A percentile compares a stretch with the other conserved stretches of the same genome.
Conservation (phyloP, 2,113 vertebrate species). For the Noturus placidus region DNA sequence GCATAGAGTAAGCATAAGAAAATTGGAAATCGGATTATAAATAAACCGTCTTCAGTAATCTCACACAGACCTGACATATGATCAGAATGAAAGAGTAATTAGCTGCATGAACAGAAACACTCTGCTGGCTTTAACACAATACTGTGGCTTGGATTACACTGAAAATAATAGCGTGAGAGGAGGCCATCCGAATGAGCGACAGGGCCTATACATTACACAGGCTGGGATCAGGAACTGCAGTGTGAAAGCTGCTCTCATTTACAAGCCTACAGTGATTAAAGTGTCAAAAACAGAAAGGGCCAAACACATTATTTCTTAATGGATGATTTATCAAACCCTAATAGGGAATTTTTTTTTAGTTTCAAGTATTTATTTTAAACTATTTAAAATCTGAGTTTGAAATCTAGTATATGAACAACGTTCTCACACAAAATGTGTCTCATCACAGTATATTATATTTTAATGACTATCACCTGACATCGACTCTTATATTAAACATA, state of each 20-base stretch:
- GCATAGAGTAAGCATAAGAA: not conserved
- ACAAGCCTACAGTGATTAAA: not conserved
- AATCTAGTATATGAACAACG: not conserved
- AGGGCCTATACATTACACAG: slow-evolving; percentile 14
- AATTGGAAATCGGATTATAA: not conserved
- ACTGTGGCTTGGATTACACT: not conserved
- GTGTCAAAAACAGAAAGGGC: not conserved
- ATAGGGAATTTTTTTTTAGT: not conserved
- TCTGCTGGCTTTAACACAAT: slow-evolving; percentile 21
- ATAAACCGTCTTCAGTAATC: not conserved
- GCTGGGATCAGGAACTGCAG: not conserved
- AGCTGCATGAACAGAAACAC: not conserved
- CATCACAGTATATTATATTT: not conserved
- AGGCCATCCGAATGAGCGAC: not conserved
- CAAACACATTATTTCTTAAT: not conserved
- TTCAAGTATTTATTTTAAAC: not conserved
- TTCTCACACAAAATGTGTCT: not conserved
- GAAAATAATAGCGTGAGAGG: not conserved
- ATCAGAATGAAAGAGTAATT: slow-evolving; percentile 38
- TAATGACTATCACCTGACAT: not conserved
- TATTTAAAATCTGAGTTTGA: not conserved
- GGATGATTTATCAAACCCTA: not conserved
- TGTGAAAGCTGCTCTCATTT: not conserved
- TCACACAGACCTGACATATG: slow-evolving; percentile 10
- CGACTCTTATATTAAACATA: not conserved